Evolutionary conservation across 2,113 vertebrate species (phyloP).

Genomic region (Panthera uncia): DNA sequence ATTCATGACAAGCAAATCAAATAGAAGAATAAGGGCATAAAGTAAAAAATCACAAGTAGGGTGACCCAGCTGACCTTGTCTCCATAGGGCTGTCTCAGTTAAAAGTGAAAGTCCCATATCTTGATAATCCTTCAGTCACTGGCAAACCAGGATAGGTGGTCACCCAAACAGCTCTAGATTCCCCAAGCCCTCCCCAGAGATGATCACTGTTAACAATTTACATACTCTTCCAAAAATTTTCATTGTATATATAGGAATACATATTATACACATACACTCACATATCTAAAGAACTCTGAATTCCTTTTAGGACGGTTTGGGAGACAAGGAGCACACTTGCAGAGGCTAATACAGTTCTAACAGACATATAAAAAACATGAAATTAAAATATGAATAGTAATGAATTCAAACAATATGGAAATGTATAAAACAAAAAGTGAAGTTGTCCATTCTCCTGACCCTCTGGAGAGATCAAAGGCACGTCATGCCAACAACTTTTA

Average conservation of each 20-base stretch:
- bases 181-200: not conserved
- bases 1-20: slow-evolving; percentile 4
- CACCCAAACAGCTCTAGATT: not conserved
- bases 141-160: not conserved
- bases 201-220: not conserved
- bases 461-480: not conserved
- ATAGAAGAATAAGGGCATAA: not conserved
- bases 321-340: not conserved
- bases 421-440: not conserved
- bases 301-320: not conserved
- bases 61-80: not conserved
- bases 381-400: not conserved
- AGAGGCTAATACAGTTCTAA: not conserved
- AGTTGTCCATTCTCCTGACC: not conserved
- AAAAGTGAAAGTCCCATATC: not conserved
- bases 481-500: not conserved
- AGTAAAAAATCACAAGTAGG: not conserved
- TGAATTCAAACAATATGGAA: not conserved
- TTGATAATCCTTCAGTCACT: not conserved
- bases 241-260: not conserved
- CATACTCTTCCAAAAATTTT: not conserved
- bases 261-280: not conserved
- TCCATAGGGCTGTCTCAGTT: not conserved
- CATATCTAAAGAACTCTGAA: not conserved
- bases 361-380: not conserved